phyloP scores from a whole-genome alignment of 2,113 vertebrate species.

The Mungos mungo region DNA sequence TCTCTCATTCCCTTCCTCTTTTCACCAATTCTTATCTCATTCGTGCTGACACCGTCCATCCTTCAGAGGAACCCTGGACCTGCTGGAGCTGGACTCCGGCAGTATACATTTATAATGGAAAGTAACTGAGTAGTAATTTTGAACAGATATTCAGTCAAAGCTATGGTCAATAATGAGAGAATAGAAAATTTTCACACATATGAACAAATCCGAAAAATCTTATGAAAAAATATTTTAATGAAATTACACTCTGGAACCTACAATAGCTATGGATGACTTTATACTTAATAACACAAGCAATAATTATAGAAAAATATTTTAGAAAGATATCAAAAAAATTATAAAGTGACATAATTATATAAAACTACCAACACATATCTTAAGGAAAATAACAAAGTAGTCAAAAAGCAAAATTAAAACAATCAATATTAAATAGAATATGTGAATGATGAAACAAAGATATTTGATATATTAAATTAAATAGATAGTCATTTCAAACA shows the following conservation, averaged over 20 bases:
- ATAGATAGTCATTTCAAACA: background rate
- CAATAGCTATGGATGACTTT: background rate
- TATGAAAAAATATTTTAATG: background rate
- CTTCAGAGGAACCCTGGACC: too few relatives aligned
- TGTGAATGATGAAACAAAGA: background rate
- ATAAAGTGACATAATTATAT: background rate
- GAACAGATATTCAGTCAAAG: background rate
- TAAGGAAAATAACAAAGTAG: background rate
- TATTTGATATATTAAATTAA: background rate
- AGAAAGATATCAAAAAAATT: background rate
- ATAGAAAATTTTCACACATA: background rate
- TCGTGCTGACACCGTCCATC: too few relatives aligned
- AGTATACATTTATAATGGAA: background rate
- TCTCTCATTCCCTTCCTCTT: too few relatives aligned
- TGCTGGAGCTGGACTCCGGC: too few relatives aligned
- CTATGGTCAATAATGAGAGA: background rate
- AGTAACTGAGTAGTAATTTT: background rate
- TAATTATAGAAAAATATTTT: background rate
- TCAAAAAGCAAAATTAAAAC: background rate
- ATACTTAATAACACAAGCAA: background rate
- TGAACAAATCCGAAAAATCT: background rate
- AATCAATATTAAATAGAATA: background rate
- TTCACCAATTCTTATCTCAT: too few relatives aligned
- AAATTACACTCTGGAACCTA: background rate
- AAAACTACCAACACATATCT: background rate